A percentile compares a stretch with the other conserved stretches of the same genome.
Conservation (phyloP, 2,888 invertebrate genomes). For the Zeuzera pyrina region DNA sequence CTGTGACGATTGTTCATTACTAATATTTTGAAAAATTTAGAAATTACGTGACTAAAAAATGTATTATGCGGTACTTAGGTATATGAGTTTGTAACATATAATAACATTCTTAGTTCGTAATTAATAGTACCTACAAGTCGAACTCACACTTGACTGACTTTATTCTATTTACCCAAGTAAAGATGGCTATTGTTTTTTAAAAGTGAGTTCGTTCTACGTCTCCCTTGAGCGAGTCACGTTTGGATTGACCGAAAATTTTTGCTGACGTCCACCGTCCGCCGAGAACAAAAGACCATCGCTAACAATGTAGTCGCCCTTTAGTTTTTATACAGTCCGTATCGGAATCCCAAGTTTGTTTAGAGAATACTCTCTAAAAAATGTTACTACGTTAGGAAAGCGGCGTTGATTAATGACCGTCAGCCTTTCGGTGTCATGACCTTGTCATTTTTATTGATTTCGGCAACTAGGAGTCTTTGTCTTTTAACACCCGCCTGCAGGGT, state of each 20-base stretch:
- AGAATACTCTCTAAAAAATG: constrained; percentile 11
- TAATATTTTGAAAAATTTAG: no score
- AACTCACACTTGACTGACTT: no score
- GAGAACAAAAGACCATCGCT: constrained; percentile 29
- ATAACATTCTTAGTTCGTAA: no score
- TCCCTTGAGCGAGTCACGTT: constrained; percentile 15
- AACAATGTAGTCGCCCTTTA: constrained; percentile 25
- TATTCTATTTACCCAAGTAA: no score
- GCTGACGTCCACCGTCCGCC: constrained; percentile 20
- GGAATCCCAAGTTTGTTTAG: constrained; percentile 16
- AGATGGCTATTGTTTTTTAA: no score
- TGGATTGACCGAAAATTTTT: constrained; percentile 34
- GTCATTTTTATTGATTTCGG: constrained; percentile 16
- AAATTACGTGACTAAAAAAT: no score
- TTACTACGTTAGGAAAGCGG: constrained; percentile 12
- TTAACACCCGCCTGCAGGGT: constrained; percentile 5
- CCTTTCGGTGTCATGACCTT: constrained; percentile 5
- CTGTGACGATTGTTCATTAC: no score
- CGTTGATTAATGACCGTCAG: constrained; percentile 19
- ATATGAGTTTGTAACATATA: no score
- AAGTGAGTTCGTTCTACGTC: no score
- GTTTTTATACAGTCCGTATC: constrained; percentile 26
- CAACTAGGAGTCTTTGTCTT: constrained; percentile 11
- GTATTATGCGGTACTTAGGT: no score
- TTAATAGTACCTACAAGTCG: no score